Percentiles rank a stretch among this genome's conserved stretches.
Conservation (phyloP, 1,140 invertebrate genomes). For the Aleiodes sp. region DNA sequence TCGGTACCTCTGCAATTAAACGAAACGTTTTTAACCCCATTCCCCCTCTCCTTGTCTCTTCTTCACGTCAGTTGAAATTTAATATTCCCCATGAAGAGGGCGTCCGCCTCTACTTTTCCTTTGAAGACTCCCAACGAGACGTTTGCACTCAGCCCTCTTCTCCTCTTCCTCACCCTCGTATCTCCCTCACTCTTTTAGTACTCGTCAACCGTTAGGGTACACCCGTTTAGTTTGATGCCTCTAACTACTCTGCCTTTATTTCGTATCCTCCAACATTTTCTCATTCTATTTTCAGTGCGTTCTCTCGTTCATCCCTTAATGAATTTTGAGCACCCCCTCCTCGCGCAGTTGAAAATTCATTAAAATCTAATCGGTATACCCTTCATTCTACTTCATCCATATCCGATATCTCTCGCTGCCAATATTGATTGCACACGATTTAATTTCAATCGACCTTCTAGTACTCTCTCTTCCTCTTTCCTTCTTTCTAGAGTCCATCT, state of each 20-base stretch:
- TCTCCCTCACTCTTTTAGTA: constrained; percentile 15
- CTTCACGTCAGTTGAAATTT: constrained; percentile 34
- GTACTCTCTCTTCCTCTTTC: neutral
- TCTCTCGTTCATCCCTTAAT: constrained; percentile 28
- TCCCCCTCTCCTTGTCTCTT: neutral
- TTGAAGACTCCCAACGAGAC: constrained; percentile 33
- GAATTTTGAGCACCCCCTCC: constrained; percentile 34
- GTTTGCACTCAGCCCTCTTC: constrained; percentile 33
- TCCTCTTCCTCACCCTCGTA: constrained; percentile 11
- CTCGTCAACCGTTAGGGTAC: constrained; percentile 8
- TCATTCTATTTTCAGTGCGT: constrained; percentile 11
- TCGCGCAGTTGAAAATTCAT: constrained; percentile 38
- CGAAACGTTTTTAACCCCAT: constrained; percentile 28
- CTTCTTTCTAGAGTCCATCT: constrained; percentile 9
- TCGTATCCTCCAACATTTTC: constrained; percentile 16
- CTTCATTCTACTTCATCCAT: constrained; percentile 5
- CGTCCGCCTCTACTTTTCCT: constrained; percentile 33
- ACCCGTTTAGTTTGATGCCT: neutral
- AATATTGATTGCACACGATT: constrained; percentile 38
- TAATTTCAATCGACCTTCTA: constrained; percentile 24
- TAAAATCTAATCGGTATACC: constrained; percentile 39
- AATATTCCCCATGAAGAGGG: constrained; percentile 31
- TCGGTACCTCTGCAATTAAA: constrained; percentile 31
- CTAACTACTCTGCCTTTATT: constrained; percentile 24
- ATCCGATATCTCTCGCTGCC: constrained; percentile 10